These are phyloP conservation scores for Antrozous pallidus DNA, from an alignment of 2,797 vertebrate species.

Conservation along the genomic window DNA sequence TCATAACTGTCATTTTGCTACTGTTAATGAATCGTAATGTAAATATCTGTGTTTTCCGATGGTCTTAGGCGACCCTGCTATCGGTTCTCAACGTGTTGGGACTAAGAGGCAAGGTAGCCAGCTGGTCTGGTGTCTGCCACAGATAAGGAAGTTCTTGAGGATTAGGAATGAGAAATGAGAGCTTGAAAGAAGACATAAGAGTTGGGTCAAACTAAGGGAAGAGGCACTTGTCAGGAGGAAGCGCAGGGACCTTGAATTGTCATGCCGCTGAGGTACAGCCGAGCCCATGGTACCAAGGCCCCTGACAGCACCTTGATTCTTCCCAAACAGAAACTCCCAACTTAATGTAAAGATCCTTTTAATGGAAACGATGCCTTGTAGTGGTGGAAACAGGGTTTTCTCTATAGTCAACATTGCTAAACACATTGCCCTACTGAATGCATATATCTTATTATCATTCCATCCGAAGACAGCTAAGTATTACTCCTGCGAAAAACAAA, in stretches of 20 bases:
- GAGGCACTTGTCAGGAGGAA: not conserved
- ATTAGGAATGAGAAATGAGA: not conserved
- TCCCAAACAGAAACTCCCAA: not conserved
- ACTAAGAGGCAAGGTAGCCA: not conserved
- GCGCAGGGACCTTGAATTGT: not conserved
- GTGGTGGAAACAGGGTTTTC: not conserved
- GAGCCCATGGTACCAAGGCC: too few relatives aligned
- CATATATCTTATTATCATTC: not conserved
- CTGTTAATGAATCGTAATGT: too few relatives aligned
- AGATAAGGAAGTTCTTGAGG: not conserved
- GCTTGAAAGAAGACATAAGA: not conserved
- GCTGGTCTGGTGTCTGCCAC: not conserved
- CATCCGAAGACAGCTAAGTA: not conserved
- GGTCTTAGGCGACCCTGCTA: too few relatives aligned
- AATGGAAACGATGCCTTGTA: not conserved
- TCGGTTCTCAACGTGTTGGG: too few relatives aligned
- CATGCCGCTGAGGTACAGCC: rapidly evolving
- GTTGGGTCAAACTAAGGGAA: not conserved
- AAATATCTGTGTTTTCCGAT: too few relatives aligned
- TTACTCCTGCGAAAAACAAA: not conserved
- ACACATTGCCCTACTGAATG: not conserved
- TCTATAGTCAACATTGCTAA: not conserved
- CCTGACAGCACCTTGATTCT: not conserved
- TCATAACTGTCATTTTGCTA: too few relatives aligned
- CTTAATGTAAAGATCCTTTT: not conserved